Evolutionary conservation across 1,140 invertebrate genomes (phyloP).

Genomic region (Drosophila murphyi): DNA sequence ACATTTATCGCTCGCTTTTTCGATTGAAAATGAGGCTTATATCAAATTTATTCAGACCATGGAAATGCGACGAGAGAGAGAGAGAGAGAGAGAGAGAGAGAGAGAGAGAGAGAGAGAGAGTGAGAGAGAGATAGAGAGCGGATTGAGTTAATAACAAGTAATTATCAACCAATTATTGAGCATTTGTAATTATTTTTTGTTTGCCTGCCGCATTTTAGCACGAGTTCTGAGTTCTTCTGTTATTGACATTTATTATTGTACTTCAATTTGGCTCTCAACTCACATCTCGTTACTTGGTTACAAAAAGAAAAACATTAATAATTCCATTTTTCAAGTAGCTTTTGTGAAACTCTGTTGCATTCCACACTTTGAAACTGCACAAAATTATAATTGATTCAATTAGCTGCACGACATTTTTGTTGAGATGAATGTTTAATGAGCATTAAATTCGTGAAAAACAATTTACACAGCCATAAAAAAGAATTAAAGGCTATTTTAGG

Average conservation of each 20-base stretch:
- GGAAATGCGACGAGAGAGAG: not conserved
- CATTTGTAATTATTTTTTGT: not conserved
- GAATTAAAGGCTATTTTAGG: too few relatives aligned
- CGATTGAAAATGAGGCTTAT: not conserved
- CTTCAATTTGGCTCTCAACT: constrained; percentile 20
- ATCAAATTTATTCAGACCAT: too few relatives aligned
- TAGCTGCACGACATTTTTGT: not conserved
- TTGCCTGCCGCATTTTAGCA: constrained; percentile 21
- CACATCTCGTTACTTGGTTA: constrained; percentile 5
- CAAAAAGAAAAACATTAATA: not conserved
- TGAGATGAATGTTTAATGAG: constrained; percentile 36
- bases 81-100: not conserved
- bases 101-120: not conserved
- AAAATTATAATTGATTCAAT: not conserved
- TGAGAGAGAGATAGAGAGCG: not conserved
- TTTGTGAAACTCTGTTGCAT: not conserved
- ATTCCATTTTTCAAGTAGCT: not conserved
- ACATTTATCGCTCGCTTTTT: not conserved
- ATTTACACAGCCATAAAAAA: not conserved
- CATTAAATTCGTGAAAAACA: constrained; percentile 12
- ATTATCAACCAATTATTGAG: constrained; percentile 52
- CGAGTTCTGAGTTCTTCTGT: constrained; percentile 10
- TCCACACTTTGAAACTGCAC: not conserved
- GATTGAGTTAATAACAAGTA: constrained; percentile 33
- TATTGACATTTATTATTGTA: constrained; percentile 26